phyloP scores from a whole-genome alignment of 1,140 invertebrate species.

The Zaprionus ornatus region DNA sequence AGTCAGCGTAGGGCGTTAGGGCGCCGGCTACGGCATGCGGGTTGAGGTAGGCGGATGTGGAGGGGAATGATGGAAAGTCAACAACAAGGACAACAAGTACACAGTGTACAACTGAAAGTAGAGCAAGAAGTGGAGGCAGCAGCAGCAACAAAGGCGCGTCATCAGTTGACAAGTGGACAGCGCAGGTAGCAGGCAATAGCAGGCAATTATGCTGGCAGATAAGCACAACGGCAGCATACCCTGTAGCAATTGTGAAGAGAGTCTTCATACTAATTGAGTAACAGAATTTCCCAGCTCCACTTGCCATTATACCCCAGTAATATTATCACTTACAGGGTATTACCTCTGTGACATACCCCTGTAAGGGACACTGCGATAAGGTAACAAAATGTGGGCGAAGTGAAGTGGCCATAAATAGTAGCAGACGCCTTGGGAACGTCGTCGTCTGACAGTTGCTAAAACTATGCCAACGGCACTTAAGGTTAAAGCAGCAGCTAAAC shows the following conservation, averaged over 20 bases:
- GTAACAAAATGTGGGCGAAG: constrained; percentile 53
- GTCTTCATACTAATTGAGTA: too few species aligned
- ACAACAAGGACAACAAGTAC: constrained; percentile 40
- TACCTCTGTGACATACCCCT: constrained; percentile 45
- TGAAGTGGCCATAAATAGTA: constrained; percentile 68
- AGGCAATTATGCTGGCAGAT: background rate
- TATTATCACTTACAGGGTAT: background rate
- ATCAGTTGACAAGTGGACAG: constrained; percentile 73
- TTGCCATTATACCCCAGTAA: background rate
- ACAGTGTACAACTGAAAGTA: constrained; percentile 7
- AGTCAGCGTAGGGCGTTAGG: constrained; percentile 1
- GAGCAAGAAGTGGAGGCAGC: constrained; percentile 36
- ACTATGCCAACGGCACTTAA: constrained; percentile 67
- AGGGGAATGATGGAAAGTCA: constrained; percentile 46
- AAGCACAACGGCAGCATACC: background rate
- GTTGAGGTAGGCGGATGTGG: background rate
- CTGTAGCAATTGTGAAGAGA: background rate
- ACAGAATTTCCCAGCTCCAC: background rate
- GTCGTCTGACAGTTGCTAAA: constrained; percentile 52
- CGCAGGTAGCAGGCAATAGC: constrained; percentile 17
- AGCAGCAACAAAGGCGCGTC: constrained; percentile 62
- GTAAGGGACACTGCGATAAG: constrained; percentile 39
- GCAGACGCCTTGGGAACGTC: constrained; percentile 61
- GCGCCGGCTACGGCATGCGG: background rate
- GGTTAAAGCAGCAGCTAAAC: constrained; percentile 23